Evolutionary conservation across 2,888 invertebrate genomes (phyloP).

Genomic region (Heteromyza rotundicornis): DNA sequence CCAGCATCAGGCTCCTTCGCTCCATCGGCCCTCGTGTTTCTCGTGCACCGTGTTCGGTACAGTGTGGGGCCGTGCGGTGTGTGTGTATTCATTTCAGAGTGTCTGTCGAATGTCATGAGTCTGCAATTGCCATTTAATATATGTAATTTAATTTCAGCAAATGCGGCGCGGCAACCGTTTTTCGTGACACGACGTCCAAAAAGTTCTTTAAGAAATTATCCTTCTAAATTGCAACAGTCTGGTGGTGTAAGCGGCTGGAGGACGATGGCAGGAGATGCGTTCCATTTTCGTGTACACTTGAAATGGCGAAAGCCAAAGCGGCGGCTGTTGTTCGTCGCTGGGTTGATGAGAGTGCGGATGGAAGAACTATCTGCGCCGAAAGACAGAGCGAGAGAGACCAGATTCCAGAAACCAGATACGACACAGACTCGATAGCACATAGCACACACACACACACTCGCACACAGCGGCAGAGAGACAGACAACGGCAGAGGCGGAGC

Average conservation of each 20-base stretch:
- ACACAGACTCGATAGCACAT: conserved; percentile 27
- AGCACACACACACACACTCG: conserved; percentile 30
- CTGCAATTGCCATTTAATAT: conserved; percentile 25
- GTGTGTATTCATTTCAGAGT: background rate
- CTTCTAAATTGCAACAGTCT: too few species aligned
- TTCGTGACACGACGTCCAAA: background rate
- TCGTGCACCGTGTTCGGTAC: background rate
- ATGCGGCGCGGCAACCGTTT: background rate
- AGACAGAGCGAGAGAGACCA: conserved; percentile 26
- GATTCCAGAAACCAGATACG: too few species aligned
- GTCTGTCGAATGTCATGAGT: background rate
- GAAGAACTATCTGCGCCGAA: conserved; percentile 18
- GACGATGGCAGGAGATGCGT: too few species aligned
- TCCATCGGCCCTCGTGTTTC: background rate
- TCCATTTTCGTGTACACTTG: conserved; percentile 1
- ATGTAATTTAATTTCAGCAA: conserved; percentile 27
- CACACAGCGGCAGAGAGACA: conserved; percentile 28
- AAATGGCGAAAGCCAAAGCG: background rate
- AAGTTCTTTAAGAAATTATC: background rate
- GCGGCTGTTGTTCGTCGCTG: too few species aligned
- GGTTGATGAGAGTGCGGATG: too few species aligned
- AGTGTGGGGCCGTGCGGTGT: background rate
- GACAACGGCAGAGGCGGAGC: conserved; percentile 60
- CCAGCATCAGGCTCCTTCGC: background rate
- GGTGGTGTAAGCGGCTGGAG: too few species aligned